A percentile compares a stretch with the other conserved stretches of the same genome.
These are phyloP conservation scores for Phoebastria nigripes DNA, from an alignment of 2,797 vertebrate species.

Conservation along the genomic window DNA sequence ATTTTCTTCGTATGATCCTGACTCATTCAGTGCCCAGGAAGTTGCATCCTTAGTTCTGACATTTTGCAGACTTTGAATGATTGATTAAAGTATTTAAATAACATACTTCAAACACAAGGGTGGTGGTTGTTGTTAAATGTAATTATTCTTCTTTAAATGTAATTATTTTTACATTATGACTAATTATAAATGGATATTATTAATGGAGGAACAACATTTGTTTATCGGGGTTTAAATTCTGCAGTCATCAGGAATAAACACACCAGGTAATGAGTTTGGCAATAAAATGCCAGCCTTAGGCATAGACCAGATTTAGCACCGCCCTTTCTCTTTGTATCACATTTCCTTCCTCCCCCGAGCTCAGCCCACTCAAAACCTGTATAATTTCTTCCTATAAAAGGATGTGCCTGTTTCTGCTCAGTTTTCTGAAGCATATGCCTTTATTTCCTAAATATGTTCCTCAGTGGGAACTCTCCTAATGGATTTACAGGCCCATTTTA, in stretches of 20 bases:
- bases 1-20: constrained; percentile 11
- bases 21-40: background rate
- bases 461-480: background rate
- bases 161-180: constrained; percentile 24
- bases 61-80: constrained; percentile 4
- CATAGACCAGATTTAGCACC: constrained; percentile 16
- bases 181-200: constrained; percentile 24
- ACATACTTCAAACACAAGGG: background rate
- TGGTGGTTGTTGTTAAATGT: background rate
- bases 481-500: background rate
- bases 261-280: constrained; percentile 17
- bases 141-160: background rate
- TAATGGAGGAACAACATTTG: background rate
- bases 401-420: background rate
- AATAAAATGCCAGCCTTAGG: constrained; percentile 37
- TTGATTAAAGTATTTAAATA: background rate
- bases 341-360: constrained; percentile 19
- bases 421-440: background rate
- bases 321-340: constrained; percentile 28
- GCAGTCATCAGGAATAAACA: constrained; percentile 6
- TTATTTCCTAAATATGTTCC: background rate
- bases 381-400: background rate
- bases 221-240: background rate
- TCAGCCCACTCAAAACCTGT: constrained; percentile 52
- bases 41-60: background rate